These are phyloP conservation scores for Nannoperca australis DNA, from an alignment of 2,797 vertebrate genomes.

Conservation along the genomic window DNA sequence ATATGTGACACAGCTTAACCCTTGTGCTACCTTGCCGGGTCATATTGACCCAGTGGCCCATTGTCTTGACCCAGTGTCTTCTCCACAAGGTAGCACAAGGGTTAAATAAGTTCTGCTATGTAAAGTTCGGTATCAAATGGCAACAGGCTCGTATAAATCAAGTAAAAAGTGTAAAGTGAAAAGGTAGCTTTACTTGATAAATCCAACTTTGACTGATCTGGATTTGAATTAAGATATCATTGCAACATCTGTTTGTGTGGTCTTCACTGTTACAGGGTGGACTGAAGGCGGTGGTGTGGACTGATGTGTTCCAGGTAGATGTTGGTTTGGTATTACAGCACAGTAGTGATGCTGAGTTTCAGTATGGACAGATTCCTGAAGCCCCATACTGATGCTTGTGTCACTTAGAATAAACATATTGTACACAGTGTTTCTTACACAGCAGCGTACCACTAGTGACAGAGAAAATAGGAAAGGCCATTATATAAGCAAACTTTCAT, in stretches of 20 bases:
- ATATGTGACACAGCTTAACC: no score
- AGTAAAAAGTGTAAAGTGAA: no score
- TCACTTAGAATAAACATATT: neutral
- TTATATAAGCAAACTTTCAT: neutral
- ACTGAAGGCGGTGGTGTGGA: conserved; percentile 97
- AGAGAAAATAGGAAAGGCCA: neutral
- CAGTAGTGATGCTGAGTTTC: no score
- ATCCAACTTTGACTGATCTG: neutral
- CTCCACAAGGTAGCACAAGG: no score
- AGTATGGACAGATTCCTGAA: no score
- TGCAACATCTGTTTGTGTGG: conserved; percentile 20
- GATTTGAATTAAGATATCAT: neutral
- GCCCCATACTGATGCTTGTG: neutral
- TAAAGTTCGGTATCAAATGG: no score
- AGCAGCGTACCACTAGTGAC: neutral
- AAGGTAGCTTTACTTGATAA: no score
- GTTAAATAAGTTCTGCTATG: no score
- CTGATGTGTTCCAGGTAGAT: conserved; percentile 92
- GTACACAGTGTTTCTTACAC: neutral
- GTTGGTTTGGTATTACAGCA: neutral
- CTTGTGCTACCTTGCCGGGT: no score
- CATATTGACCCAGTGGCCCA: no score
- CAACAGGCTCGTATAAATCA: neutral
- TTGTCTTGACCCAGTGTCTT: no score
- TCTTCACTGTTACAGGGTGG: conserved; percentile 88